A percentile compares a stretch with the other conserved stretches of the same genome.
Evolutionary conservation across 1,140 invertebrate species (phyloP).

Genomic region (Ericerus pela): DNA sequence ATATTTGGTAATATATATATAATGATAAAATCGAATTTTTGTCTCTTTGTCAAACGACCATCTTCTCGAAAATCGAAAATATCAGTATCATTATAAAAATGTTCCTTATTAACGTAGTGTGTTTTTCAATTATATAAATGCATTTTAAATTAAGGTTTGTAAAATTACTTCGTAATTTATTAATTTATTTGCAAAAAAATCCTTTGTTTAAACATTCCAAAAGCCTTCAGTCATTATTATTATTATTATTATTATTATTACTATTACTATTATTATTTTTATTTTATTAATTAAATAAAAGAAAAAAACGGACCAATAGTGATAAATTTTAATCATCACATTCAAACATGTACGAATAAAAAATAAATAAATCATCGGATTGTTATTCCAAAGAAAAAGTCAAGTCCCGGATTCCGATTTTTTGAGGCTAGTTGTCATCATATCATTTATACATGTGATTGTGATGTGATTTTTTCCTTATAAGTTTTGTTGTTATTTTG

Average conservation of each 20-base stretch:
- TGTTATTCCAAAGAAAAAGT: not conserved
- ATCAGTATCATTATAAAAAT: constrained; percentile 10
- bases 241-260: too few species aligned
- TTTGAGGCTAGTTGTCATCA: constrained; percentile 6
- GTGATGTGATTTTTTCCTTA: constrained; percentile 9
- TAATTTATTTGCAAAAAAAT: not conserved
- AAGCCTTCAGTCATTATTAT: constrained; percentile 10
- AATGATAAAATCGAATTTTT: too few species aligned
- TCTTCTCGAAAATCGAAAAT: constrained; percentile 8
- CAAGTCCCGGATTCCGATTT: constrained; percentile 6
- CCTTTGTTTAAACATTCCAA: constrained; percentile 10
- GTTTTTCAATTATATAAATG: not conserved
- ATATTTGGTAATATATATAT: not conserved
- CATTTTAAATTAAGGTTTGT: constrained; percentile 3
- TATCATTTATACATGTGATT: constrained; percentile 12
- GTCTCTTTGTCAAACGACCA: too few species aligned
- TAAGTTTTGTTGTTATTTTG: constrained; percentile 12
- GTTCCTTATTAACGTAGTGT: constrained; percentile 5
- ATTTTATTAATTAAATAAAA: too few species aligned
- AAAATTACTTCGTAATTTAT: constrained; percentile 2
- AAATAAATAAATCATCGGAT: too few species aligned
- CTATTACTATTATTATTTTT: too few species aligned
- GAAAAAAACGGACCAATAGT: constrained; percentile 9
- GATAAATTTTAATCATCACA: constrained; percentile 12
- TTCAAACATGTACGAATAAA: constrained; percentile 10